Evolutionary conservation across 2,888 invertebrate species (phyloP), one percentile per base, ranked within the genome.

Genomic region (Luperina nickerlii): DNA sequence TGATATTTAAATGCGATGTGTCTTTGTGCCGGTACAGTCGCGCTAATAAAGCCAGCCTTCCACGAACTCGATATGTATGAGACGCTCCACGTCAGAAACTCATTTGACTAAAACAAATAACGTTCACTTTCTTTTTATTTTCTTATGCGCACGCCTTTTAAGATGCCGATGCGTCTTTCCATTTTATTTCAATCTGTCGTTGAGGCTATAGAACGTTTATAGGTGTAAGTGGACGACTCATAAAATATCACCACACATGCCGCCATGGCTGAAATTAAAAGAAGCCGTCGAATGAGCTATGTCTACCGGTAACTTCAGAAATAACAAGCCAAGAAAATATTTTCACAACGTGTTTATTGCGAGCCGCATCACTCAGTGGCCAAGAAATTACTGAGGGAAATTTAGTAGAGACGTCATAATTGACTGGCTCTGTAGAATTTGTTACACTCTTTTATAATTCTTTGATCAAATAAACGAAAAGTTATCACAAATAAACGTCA

Each of bases 31-130:
- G 91, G 90, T 92, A 90, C 90, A 92, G 91, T 87, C 87, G 92
- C 91, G 94, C 94, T 97, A 96, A 96, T 96, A 97, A 96, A 93
- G 95, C 88, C 91, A 85, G 89, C 88, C 91, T 93, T 92, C 92
- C 87, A 90, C 92, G 92, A 94, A 92, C 90, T 92, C 88, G 90
- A 90, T 94, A 94, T 94, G 94, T 94, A 94, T 94, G 93, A 94
- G 94, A 89, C 87, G 90, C 78, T 87, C 87, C 90, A 94, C 94
- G 93, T 93, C 93, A 93, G 94, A 94, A 95, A 95, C 96, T 96
- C 96, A 97, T 97, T 97, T 96, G 95, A 92, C 94, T 94, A 92
- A 95, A 95, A 94, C 95, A 96, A 96, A 96, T 95, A 96, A 92
- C 93, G 92, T 87, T 92, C 91, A 90, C 91, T 93, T 92, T 91